Evolutionary conservation across 2,888 invertebrate species (phyloP).

Genomic region (Anoncus sp.): DNA sequence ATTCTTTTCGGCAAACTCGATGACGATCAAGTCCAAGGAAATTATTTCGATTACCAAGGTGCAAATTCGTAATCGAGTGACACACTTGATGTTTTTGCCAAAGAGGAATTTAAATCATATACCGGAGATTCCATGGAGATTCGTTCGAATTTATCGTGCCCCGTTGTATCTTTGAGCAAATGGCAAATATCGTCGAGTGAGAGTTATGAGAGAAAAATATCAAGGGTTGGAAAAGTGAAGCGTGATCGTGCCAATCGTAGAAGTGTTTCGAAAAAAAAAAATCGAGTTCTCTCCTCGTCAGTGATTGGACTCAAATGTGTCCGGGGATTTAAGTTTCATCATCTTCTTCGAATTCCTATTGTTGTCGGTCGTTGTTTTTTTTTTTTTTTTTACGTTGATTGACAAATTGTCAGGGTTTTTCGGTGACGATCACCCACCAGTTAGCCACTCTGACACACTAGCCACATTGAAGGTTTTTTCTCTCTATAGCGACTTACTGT

Average conservation of each 20-base stretch:
- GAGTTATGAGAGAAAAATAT: slow-evolving; percentile 3
- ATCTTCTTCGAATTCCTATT: neutral
- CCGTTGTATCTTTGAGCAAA: neutral
- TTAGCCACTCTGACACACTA: neutral
- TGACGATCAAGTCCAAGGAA: neutral
- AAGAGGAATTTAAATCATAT: slow-evolving; percentile 19
- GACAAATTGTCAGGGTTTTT: slow-evolving; percentile 28
- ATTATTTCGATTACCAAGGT: neutral
- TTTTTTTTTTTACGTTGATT: slow-evolving; percentile 14
- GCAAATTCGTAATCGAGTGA: slow-evolving; percentile 1
- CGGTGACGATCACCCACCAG: slow-evolving; percentile 14
- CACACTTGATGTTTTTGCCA: neutral
- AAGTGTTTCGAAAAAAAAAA: slow-evolving; percentile 1
- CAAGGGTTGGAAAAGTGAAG: neutral
- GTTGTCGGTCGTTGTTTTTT: neutral
- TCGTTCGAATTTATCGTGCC: slow-evolving; percentile 11
- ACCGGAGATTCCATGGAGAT: neutral
- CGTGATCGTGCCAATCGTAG: too few relatives aligned
- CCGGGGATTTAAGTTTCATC: neutral
- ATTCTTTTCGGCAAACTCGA: neutral
- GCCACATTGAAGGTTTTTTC: neutral
- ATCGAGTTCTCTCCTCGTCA: neutral
- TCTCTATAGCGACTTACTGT: too few relatives aligned
- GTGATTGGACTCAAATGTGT: slow-evolving; percentile 7
- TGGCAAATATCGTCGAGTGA: slow-evolving; percentile 16